Base-by-base conservation (phyloP, 2,113 vertebrate genomes). In the Hypanus sabinus region DNA sequence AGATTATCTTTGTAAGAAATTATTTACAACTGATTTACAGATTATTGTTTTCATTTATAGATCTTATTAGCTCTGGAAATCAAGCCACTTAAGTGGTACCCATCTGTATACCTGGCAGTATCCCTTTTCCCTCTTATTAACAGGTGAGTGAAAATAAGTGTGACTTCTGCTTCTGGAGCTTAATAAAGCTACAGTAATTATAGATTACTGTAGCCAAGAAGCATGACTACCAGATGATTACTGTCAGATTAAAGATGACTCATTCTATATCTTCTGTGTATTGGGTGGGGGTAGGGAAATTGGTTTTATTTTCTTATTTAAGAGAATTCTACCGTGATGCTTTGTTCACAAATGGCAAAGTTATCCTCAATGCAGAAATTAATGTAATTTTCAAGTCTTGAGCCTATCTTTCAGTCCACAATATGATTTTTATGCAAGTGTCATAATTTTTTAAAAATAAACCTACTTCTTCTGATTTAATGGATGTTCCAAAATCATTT, bases 71-170 rank as follows among this genome's bases (percentile, higher is more conserved):
- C 95, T 6, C 96, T 96, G 94, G 96, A 97, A 95, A 97, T 96
- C 95, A 96, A 95, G 94, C 97, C 96, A 5, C 94, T 97, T 94
- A 97, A 97, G 95, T 97, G 97, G 97, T 95, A 97, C 95, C 96
- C 96, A 68, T 96, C 95, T 24, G 96, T 97, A 94, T 97, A 97
- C 97, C 96, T 98, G 96, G 96, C 97, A 95, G 96, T 96, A 93
- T 97, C 96, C 94, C 95, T 96, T 95, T 98, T 97, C 87, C 97
- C 95, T 3, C 96, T 97, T 95, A 96, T 97, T 96, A 98, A 97
- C 97, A 98, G 97, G 97, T 98, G 97, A 95, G 95, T 93, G 24
- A 93, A 93, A 46, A 93, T 93, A 71, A 71, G 70, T 65, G 60
- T 90, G 65, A 30, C 60, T 55, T 22, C 70, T 73, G 65, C 68